Percentiles rank a stretch among this genome's conserved stretches.
Conservation (phyloP, 1,140 invertebrate species). For the Drosophila azteca region DNA sequence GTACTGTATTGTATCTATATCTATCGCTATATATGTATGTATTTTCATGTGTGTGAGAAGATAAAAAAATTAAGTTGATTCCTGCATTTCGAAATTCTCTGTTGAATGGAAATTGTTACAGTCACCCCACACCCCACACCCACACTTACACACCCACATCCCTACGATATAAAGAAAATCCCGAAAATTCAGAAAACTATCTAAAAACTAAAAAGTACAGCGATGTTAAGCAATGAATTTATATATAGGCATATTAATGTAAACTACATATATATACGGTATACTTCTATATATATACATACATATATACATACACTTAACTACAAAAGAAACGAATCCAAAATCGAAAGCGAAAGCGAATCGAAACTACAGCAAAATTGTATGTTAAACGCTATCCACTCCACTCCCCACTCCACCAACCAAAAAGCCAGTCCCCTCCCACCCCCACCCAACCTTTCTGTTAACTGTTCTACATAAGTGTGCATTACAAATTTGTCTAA, state of each 20-base stretch:
- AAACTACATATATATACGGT: conserved; percentile 61
- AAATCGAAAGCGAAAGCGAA: conserved; percentile 44
- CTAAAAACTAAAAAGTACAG: conserved; percentile 57
- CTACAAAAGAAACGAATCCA: conserved; percentile 29
- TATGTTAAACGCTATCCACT: neutral
- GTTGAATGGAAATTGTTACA: conserved; percentile 7
- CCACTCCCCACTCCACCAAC: neutral
- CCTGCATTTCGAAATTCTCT: conserved; percentile 17
- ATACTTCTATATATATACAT: conserved; percentile 56
- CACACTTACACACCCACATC: neutral
- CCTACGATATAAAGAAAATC: neutral
- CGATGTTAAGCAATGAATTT: conserved; percentile 78
- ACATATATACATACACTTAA: conserved; percentile 33
- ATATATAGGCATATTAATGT: conserved; percentile 74
- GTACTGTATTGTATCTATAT: conserved; percentile 33
- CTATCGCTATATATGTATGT: too few species aligned
- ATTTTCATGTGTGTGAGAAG: neutral
- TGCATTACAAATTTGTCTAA: conserved; percentile 57
- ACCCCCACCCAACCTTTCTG: conserved; percentile 9
- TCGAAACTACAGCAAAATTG: conserved; percentile 9
- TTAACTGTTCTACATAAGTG: conserved; percentile 25
- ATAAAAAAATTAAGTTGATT: conserved; percentile 13
- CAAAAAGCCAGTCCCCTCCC: conserved; percentile 2
- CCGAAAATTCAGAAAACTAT: conserved; percentile 25
- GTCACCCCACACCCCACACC: neutral